Conservation (phyloP, 2,797 vertebrate genomes). For the Anolis apletophallus region DNA sequence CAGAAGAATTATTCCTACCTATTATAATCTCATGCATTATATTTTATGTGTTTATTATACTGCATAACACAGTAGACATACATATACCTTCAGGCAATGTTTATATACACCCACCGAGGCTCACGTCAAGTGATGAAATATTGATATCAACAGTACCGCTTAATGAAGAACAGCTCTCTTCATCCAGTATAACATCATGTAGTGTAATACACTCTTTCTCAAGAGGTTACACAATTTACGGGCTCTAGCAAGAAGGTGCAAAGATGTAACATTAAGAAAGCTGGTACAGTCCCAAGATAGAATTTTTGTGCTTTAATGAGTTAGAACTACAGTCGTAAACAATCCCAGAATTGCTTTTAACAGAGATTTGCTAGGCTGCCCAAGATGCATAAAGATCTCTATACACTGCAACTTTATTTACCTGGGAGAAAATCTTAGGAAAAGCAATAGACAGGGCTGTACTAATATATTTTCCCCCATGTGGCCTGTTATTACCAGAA, state of each 20-base stretch:
- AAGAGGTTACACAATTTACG: constrained; percentile 20
- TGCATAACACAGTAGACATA: not conserved
- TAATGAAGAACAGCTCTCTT: constrained; percentile 1
- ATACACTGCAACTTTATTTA: not conserved
- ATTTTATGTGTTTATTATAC: constrained; percentile 5
- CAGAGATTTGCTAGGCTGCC: not conserved
- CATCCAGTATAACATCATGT: constrained; percentile 4
- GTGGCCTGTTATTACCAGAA: not conserved
- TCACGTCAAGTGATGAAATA: not conserved
- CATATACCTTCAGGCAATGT: not conserved
- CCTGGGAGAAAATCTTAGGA: not conserved
- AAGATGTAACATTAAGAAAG: constrained; percentile 24
- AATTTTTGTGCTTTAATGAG: not conserved
- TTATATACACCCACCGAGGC: not conserved
- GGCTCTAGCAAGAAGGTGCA: not conserved
- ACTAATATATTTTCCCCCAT: not conserved
- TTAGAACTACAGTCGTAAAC: not conserved
- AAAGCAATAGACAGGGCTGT: not conserved
- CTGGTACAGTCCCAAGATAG: not conserved
- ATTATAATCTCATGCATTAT: constrained; percentile 3
- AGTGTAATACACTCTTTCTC: not conserved
- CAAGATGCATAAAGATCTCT: not conserved
- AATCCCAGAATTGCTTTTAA: not conserved
- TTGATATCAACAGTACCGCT: not conserved
- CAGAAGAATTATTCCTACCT: not conserved